Conservation (phyloP, 2,888 invertebrate genomes). For the Pilophorus perplexus region DNA sequence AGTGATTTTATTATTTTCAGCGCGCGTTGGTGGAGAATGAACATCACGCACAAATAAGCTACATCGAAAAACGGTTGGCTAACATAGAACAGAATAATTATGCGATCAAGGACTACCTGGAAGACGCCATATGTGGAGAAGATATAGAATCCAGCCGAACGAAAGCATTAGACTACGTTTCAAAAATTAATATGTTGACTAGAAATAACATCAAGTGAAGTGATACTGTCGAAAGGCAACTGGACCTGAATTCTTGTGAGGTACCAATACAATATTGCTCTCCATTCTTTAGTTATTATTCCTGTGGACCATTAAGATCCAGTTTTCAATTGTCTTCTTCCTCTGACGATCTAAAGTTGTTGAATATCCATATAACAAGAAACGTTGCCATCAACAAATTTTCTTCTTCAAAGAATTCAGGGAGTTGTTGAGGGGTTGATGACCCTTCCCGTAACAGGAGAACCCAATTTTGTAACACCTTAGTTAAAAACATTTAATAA, state of each 20-base stretch:
- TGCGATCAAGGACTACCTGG: constrained; percentile 65
- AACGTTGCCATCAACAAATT: too few species aligned
- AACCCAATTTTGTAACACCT: too few species aligned
- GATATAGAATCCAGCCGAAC: constrained; percentile 30
- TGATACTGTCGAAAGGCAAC: neutral
- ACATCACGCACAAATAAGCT: constrained; percentile 66
- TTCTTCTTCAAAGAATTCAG: neutral
- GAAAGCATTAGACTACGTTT: constrained; percentile 35
- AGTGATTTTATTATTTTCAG: too few species aligned
- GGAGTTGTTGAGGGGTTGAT: too few species aligned
- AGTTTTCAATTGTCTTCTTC: too few species aligned
- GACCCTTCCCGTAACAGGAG: too few species aligned
- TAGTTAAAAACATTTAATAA: neutral
- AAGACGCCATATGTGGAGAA: constrained; percentile 35
- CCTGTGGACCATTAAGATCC: too few species aligned
- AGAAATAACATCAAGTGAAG: constrained; percentile 53
- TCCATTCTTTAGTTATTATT: too few species aligned
- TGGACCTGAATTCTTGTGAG: too few species aligned
- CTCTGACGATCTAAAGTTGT: too few species aligned
- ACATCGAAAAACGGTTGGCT: constrained; percentile 67
- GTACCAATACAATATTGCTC: too few species aligned
- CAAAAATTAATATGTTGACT: constrained; percentile 36
- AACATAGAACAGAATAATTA: constrained; percentile 67
- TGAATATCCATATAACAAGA: too few species aligned
- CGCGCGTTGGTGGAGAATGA: constrained; percentile 67